Base-by-base conservation (phyloP, 1,140 invertebrate genomes). In the Aleiodes sp. region DNA sequence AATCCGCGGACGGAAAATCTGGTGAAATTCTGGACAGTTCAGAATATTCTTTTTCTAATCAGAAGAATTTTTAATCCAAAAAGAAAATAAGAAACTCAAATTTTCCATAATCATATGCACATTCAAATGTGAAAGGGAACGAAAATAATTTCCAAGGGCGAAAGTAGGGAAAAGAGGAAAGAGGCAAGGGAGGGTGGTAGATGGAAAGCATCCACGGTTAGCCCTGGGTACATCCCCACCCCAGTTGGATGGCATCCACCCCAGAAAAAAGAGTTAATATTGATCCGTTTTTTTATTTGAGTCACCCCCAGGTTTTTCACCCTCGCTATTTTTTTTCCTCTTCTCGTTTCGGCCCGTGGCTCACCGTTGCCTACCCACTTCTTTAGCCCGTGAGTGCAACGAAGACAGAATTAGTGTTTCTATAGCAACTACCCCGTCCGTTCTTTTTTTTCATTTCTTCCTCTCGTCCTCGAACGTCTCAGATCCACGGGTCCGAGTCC, bases 181-280 rank as follows among this genome's bases (percentile, higher is more conserved):
- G 60, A 65, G 71, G 68, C 37, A 72, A 28, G 65, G 70, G 75
- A 67, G 61, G 41, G 69, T 31, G 61, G 52, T 61, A 68, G 65
- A 70, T 68, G 60, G 71, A 57, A 63, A 66, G 21, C 16, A 31
- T 57, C 39, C 16, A 29, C 29, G 41, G 56, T 57, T 61, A 43
- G 59, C 64, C 26, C 43, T 33, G 35, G 57, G 70, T 73, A 76
- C 73, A 76, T 75, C 82, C 81, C 84, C 81, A 78, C 56, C 52
- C 77, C 60, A 70, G 72, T 73, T 76, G 41, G 77, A 39, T 73
- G 76, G 76, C 79, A 82, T 81, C 84, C 78, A 77, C 82, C 82
- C 80, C 76, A 82, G 79, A 84, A 84, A 84, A 85, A 85, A 85
- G 83, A 85, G 83, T 85, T 85, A 85, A 85, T 85, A 85, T 85